These are phyloP conservation scores for Axea sp. DNA, from an alignment of 2,888 invertebrate species.

Conservation along the genomic window DNA sequence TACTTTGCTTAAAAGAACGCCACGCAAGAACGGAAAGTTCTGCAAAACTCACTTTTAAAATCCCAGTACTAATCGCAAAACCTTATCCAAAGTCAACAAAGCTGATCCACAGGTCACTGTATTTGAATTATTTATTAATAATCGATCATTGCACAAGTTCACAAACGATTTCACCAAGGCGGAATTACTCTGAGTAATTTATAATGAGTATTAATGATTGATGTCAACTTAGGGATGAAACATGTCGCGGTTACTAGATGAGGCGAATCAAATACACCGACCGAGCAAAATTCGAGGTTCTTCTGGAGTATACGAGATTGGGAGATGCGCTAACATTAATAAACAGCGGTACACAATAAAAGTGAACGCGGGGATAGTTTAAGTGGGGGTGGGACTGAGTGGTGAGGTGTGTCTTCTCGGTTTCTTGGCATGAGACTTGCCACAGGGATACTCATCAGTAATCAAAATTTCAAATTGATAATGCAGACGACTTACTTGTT, in stretches of 20 bases:
- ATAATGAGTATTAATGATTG: not conserved
- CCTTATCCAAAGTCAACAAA: not conserved
- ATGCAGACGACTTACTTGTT: slow-evolving; percentile 62
- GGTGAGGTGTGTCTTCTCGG: too few relatives aligned
- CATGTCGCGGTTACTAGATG: not conserved
- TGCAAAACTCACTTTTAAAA: not conserved
- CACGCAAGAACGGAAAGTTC: too few relatives aligned
- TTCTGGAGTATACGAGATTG: slow-evolving; percentile 33
- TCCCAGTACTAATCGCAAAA: not conserved
- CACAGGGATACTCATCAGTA: too few relatives aligned
- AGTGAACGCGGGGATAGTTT: slow-evolving; percentile 20
- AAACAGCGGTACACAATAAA: slow-evolving; percentile 21
- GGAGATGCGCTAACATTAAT: slow-evolving; percentile 22
- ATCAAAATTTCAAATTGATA: slow-evolving; percentile 33
- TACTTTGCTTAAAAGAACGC: too few relatives aligned
- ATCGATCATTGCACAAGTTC: not conserved
- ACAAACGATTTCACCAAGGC: not conserved
- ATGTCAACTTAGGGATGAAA: not conserved
- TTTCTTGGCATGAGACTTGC: slow-evolving; percentile 42
- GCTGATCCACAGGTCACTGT: not conserved
- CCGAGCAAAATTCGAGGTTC: slow-evolving; percentile 19
- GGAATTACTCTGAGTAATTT: not conserved
- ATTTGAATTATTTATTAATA: not conserved
- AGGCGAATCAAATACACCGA: slow-evolving; percentile 1
- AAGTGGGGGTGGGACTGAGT: slow-evolving; percentile 21